Conservation (phyloP, 2,113 vertebrate genomes). For the Laterallus jamaicensis region DNA sequence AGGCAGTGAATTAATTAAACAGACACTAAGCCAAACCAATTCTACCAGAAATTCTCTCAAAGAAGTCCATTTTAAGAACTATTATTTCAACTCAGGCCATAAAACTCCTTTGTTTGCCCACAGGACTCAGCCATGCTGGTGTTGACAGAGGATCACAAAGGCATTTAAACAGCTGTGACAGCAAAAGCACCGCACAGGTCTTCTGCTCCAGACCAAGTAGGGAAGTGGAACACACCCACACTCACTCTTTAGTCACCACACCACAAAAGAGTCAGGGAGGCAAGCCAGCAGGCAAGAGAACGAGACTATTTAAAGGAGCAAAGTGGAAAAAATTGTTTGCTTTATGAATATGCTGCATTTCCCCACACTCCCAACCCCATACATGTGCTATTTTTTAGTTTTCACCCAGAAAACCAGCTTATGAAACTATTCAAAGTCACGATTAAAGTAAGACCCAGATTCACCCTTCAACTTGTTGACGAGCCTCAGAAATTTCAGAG, state of each 20-base stretch:
- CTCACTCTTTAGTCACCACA: accelerated
- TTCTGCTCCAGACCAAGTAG: neutral
- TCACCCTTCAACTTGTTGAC: neutral
- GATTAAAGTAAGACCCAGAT: neutral
- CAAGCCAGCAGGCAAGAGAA: neutral
- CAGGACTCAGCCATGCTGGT: neutral
- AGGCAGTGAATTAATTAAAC: neutral
- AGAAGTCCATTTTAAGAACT: neutral
- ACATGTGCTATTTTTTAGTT: neutral
- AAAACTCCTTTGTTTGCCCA: neutral
- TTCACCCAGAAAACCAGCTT: neutral
- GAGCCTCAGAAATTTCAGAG: neutral
- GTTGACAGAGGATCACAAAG: neutral
- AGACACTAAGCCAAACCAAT: neutral
- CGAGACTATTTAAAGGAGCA: neutral
- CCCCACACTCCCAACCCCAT: too few species aligned
- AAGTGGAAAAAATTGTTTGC: neutral
- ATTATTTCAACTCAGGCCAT: neutral
- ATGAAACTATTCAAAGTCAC: neutral
- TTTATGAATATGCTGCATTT: neutral
- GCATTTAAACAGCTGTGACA: too few species aligned
- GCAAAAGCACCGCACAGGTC: accelerated
- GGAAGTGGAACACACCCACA: neutral
- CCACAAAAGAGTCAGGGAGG: too few species aligned
- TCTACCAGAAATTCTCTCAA: neutral